Evolutionary conservation across 2,888 invertebrate genomes (phyloP), one percentile per base, ranked within the genome.

Genomic region (Nemurella pictetii): DNA sequence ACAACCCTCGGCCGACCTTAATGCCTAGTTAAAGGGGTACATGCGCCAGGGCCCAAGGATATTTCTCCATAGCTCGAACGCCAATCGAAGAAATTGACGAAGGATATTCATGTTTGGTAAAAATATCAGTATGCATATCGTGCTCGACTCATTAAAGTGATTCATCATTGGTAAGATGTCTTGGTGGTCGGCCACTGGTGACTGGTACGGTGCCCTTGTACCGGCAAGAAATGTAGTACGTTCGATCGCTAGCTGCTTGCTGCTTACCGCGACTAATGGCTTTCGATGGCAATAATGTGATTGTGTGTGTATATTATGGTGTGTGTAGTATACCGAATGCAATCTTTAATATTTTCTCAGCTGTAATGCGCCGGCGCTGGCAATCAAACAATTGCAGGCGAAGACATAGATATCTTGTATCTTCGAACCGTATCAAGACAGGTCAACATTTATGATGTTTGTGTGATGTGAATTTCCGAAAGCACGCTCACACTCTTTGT

Each of bases 51-150:
- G n/a, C n/a, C n/a, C n/a, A n/a, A n/a, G n/a, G n/a, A n/a, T n/a
- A n/a, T n/a, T n/a, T 55, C 55, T 55, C 32, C 20, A 55, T 55
- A 20, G 9, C 55, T 55, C 55, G 55, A 55, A 55, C 12, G 9
- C 75, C 26, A 75, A 75, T 75, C 75, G 75, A 75, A 75, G 27
- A 75, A 75, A 75, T 75, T 75, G 75, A 75, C 75, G 26, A 25
- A 28, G 27, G 27, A 75, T 2, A 55, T 75, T 75, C 75, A 28
- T 75, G 75, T 25, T 75, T 28, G 3, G 26, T 5, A 27, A 9
- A 75, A 75, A 75, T 9, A 27, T 20, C 15, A 15, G 15, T 35
- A 35, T 74, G 26, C 28, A 75, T 75, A 75, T 75, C 75, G 75
- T 75, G 75, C 75, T 26, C 27, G 7, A 28, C 25, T 75, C 28